Conservation (phyloP, 2,797 vertebrate species). For the Propithecus perrieri region DNA sequence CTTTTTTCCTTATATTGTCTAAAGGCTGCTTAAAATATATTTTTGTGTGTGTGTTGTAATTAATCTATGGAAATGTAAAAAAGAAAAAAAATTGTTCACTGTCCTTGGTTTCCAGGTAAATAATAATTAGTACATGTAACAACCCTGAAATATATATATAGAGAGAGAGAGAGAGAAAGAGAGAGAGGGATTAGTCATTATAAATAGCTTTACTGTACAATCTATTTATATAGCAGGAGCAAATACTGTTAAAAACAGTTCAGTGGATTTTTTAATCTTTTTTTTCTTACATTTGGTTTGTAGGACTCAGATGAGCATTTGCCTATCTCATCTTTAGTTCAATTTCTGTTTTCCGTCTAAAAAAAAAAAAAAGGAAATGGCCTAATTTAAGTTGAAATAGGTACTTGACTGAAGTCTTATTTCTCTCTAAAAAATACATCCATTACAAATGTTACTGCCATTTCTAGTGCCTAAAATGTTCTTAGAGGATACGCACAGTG, state of each 20-base stretch:
- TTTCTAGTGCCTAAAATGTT: conserved; percentile 18
- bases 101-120: neutral
- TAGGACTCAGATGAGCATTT: neutral
- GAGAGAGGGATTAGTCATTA: neutral
- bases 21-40: conserved; percentile 3
- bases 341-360: conserved; percentile 51
- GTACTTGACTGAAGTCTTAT: conserved; percentile 3
- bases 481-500: conserved; percentile 17
- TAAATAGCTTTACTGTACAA: neutral
- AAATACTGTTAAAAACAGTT: conserved; percentile 33
- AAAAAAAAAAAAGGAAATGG: neutral
- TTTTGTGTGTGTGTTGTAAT: neutral
- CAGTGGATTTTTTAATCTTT: neutral
- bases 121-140: conserved; percentile 5
- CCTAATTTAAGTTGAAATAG: conserved; percentile 48
- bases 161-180: too few species aligned
- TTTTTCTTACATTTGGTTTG: neutral
- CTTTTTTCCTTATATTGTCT: neutral
- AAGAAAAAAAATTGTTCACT: neutral
- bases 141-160: neutral
- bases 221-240: neutral
- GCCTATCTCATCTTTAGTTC: conserved; percentile 30
- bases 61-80: neutral
- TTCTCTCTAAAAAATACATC: conserved; percentile 39
- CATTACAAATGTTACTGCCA: conserved; percentile 16